Evolutionary conservation across 1,140 invertebrate genomes (phyloP), one percentile per base, ranked within the genome.

Genomic region (Listronotus oregonensis): DNA sequence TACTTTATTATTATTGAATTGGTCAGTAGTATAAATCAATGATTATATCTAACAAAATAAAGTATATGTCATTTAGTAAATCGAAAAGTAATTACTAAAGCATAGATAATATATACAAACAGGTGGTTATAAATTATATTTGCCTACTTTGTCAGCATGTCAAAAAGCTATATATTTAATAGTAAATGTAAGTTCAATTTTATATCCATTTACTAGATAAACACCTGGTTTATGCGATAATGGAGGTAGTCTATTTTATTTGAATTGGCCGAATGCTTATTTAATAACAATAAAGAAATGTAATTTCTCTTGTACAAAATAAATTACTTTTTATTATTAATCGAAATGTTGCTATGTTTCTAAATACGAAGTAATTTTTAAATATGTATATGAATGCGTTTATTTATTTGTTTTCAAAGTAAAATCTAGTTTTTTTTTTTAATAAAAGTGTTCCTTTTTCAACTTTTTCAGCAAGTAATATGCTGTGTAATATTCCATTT

Each of bases 191-290:
- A 56, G 51, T 39, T 49, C 61, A 64, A 64, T 64, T 64, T 64
- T 64, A 64, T 64, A 56, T 64, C 61, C 61, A 64, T 64, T 64
- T 64, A 64, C 61, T 56, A 64, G 43, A 64, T 57, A 64, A 64
- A 64, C 61, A 64, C 51, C 61, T 55, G 61, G 42, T 58, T 64
- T 64, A 64, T 52, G 47, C 47, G 52, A 42, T 57, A 60, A 59
- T 52, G 49, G 64, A 66, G n/a, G 14, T 62, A 52, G 59, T 44
- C 47, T 51, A 21, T 62, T 62, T 52, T 62, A 62, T 62, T 62
- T 52, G 47, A 39, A 15, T 14, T 52, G 42, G 18, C 42, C 52
- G 37, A 10, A 62, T 62, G 40, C 44, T 21, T 37, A 44, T 60
- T 50, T 44, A 49, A 49, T 60, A 14, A 17, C 21, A 27, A 27